phyloP scores from a whole-genome alignment of 1,140 invertebrate species.

The Drosophila suzukii region DNA sequence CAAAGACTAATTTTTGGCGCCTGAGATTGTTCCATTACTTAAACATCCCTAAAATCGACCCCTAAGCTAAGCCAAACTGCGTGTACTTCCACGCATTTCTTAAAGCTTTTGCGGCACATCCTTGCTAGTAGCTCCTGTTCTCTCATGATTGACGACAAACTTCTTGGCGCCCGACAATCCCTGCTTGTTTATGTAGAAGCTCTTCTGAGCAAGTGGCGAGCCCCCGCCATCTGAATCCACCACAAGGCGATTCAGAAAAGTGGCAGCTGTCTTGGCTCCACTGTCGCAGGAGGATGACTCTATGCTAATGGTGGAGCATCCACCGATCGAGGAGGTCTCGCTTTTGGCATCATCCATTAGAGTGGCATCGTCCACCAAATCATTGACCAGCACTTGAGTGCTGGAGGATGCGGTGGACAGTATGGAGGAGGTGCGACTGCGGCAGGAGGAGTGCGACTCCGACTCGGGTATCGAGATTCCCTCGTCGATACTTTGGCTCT shows the following conservation, averaged over 20 bases:
- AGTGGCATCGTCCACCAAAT: slow-evolving; percentile 71
- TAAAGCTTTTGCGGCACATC: slow-evolving; percentile 76
- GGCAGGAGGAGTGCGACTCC: slow-evolving; percentile 60
- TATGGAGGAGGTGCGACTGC: slow-evolving; percentile 71
- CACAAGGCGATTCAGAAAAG: slow-evolving; percentile 64
- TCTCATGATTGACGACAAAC: slow-evolving; percentile 70
- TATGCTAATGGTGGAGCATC: slow-evolving; percentile 74
- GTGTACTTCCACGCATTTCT: slow-evolving; percentile 26
- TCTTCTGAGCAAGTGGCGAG: slow-evolving; percentile 62
- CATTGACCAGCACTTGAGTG: slow-evolving; percentile 67
- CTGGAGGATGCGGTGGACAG: slow-evolving; percentile 64
- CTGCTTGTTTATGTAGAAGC: slow-evolving; percentile 75
- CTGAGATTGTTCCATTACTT: background rate
- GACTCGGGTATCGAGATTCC: slow-evolving; percentile 72
- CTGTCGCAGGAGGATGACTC: slow-evolving; percentile 76
- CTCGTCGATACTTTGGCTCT: slow-evolving; percentile 76
- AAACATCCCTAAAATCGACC: slow-evolving; percentile 26
- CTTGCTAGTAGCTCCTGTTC: slow-evolving; percentile 41
- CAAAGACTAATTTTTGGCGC: slow-evolving; percentile 4
- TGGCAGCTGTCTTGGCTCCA: slow-evolving; percentile 65
- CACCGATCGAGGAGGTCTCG: slow-evolving; percentile 75
- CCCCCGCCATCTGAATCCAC: slow-evolving; percentile 62
- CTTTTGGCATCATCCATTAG: slow-evolving; percentile 81
- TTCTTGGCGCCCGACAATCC: slow-evolving; percentile 71
- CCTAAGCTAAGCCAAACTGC: slow-evolving; percentile 17